Conservation (phyloP, 2,113 vertebrate species). For the Lucifuga dentata region DNA sequence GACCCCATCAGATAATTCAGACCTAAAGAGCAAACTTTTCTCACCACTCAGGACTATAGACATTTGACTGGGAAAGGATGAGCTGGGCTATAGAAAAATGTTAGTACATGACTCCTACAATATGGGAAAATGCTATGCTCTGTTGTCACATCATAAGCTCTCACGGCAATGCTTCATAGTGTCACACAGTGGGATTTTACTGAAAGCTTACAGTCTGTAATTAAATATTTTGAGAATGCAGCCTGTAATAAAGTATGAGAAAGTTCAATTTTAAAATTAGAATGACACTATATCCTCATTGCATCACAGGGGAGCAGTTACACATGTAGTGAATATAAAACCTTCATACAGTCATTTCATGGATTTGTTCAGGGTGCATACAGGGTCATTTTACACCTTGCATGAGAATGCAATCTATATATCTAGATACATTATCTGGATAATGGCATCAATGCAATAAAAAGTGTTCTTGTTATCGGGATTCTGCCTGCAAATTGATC, state of each 20-base stretch:
- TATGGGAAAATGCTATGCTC: slow-evolving; percentile 62
- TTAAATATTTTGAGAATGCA: slow-evolving; percentile 25
- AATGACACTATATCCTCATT: not conserved
- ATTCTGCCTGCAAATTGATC: too few species aligned
- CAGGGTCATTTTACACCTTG: too few species aligned
- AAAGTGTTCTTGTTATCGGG: too few species aligned
- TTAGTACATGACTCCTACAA: slow-evolving; percentile 45
- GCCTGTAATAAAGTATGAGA: not conserved
- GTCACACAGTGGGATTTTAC: slow-evolving; percentile 44
- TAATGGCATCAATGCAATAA: too few species aligned
- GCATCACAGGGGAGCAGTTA: not conserved
- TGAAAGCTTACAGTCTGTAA: slow-evolving; percentile 19
- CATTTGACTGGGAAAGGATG: slow-evolving; percentile 52
- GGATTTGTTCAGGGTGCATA: too few species aligned
- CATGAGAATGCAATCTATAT: too few species aligned
- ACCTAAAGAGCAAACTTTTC: slow-evolving; percentile 25
- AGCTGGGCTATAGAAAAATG: slow-evolving; percentile 62
- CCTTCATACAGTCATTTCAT: too few species aligned
- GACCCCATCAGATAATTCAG: slow-evolving; percentile 10
- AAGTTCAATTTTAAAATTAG: slow-evolving; percentile 1
- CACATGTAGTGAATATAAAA: too few species aligned
- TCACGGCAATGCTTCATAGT: slow-evolving; percentile 55
- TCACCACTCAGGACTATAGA: slow-evolving; percentile 36
- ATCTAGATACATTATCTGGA: too few species aligned
- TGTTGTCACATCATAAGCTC: slow-evolving; percentile 57